Evolutionary conservation across 2,888 invertebrate species (phyloP).

Genomic region (Lissocephala sabroskyi): DNA sequence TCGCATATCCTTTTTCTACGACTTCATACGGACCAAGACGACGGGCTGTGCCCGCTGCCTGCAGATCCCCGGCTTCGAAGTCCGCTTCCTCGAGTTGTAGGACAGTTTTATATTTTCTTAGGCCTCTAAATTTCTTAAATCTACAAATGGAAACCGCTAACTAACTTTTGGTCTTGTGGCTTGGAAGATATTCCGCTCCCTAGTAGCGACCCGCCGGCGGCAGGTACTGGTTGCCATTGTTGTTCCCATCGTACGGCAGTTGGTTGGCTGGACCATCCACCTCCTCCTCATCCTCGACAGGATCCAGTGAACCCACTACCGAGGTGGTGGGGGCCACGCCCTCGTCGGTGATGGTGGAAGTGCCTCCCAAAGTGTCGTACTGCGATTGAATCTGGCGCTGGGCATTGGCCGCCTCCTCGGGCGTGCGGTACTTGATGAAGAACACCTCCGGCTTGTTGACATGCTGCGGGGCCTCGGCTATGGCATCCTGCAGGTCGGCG

Average conservation of each 20-base stretch:
- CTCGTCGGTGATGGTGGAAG: constrained; percentile 68
- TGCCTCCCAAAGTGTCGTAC: constrained; percentile 69
- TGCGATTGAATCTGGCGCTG: constrained; percentile 71
- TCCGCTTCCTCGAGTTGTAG: no score
- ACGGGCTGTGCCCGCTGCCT: constrained; percentile 1
- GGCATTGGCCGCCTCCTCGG: constrained; percentile 70
- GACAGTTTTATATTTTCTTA: no score
- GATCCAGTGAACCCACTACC: constrained; percentile 68
- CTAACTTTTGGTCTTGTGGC: constrained; percentile 58
- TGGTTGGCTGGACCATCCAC: constrained; percentile 10
- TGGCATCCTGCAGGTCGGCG: constrained; percentile 66
- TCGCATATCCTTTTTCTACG: constrained; percentile 2
- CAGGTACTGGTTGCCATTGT: constrained; percentile 47
- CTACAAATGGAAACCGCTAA: constrained; percentile 26
- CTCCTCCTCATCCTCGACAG: constrained; percentile 55
- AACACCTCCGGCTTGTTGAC: constrained; percentile 71
- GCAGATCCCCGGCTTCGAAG: no score
- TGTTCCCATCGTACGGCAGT: constrained; percentile 4
- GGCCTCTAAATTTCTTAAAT: no score
- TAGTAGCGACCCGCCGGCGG: constrained; percentile 57
- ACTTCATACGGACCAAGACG: constrained; percentile 8
- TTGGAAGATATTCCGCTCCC: constrained; percentile 60
- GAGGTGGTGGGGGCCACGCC: constrained; percentile 69
- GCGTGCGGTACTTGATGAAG: constrained; percentile 72
- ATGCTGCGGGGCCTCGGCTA: constrained; percentile 63